phyloP scores from a whole-genome alignment of 2,797 vertebrate genomes.

The Crocidura indochinensis region DNA sequence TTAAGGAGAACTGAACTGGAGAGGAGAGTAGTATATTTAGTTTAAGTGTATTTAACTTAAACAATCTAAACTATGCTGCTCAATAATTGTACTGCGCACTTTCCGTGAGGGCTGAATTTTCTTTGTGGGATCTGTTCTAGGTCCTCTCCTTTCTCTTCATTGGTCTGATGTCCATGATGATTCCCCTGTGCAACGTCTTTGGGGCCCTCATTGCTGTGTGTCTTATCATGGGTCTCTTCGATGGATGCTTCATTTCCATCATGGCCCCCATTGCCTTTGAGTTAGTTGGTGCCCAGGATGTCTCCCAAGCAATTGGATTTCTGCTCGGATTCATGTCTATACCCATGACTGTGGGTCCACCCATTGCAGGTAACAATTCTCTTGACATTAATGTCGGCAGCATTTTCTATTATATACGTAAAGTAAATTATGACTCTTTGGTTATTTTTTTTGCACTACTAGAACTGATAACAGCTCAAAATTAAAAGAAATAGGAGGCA shows the following conservation, averaged over 20 bases:
- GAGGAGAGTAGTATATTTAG: background rate
- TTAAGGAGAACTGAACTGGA: background rate
- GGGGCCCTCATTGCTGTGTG: constrained; percentile 96
- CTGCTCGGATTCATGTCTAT: constrained; percentile 97
- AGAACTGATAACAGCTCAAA: background rate
- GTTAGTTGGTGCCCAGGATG: constrained; percentile 94
- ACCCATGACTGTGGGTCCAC: constrained; percentile 97
- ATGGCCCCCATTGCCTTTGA: constrained; percentile 99
- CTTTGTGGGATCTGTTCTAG: constrained; percentile 86
- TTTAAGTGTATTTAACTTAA: background rate
- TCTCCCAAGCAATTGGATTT: constrained; percentile 98
- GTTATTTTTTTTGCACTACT: background rate
- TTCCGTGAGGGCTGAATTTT: constrained; percentile 30
- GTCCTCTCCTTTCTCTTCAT: constrained; percentile 97
- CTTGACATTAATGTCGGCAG: background rate
- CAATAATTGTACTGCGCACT: background rate
- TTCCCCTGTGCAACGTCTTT: constrained; percentile 94
- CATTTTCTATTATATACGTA: constrained; percentile 23
- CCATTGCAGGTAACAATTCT: constrained; percentile 94
- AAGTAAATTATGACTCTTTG: constrained; percentile 20
- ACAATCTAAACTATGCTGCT: background rate
- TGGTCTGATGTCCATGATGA: constrained; percentile 99
- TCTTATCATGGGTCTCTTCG: constrained; percentile 97
- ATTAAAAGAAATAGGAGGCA: background rate
- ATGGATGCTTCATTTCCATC: constrained; percentile 98